Conservation (phyloP, 2,113 vertebrate genomes). For the Pterocles orientalis region DNA sequence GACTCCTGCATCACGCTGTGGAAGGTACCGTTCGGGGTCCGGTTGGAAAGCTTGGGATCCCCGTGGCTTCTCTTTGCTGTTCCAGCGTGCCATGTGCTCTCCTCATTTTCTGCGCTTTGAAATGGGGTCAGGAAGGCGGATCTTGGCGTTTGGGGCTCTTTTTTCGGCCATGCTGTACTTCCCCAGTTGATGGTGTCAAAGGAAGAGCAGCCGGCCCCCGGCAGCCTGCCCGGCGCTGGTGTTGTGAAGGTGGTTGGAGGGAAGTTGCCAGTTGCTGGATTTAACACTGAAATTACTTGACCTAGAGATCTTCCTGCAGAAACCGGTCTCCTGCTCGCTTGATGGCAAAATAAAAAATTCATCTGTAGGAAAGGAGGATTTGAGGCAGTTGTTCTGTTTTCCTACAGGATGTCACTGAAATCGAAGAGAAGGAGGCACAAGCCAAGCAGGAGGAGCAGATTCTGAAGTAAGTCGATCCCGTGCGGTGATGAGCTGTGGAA, state of each 20-base stretch:
- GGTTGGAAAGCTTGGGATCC: background rate
- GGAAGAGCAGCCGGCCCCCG: background rate
- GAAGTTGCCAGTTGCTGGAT: background rate
- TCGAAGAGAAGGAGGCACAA: slow-evolving; percentile 87
- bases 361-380: background rate
- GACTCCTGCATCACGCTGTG: slow-evolving; percentile 90
- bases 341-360: background rate
- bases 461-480: slow-evolving; percentile 81
- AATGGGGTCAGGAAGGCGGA: accelerated
- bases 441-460: slow-evolving; percentile 90
- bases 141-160: background rate
- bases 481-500: background rate
- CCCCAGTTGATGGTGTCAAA: background rate
- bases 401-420: slow-evolving; percentile 90
- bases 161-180: background rate
- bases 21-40: slow-evolving; percentile 73
- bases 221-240: background rate
- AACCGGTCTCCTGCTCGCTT: background rate
- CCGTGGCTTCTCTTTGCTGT: background rate
- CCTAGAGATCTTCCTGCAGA: background rate
- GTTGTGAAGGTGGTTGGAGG: background rate
- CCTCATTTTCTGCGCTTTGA: background rate
- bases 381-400: background rate
- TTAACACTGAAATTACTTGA: background rate
- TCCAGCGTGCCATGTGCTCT: accelerated